Evolutionary conservation across 2,113 vertebrate genomes (phyloP), one percentile per base, ranked within the genome.

Genomic region (Myiagra hebetior): DNA sequence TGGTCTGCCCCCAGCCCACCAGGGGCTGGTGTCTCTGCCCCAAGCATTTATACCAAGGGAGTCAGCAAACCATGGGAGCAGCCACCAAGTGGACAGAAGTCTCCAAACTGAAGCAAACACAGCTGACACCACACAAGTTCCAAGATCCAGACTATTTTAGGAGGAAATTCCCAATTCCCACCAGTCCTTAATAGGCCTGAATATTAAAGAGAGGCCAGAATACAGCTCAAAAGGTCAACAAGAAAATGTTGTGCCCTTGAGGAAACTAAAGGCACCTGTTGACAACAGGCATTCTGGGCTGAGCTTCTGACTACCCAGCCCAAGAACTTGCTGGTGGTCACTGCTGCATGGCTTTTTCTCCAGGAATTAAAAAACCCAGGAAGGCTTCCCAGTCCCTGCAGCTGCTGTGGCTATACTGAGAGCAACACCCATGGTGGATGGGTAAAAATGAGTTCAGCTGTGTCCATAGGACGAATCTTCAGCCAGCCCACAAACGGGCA

Each of bases 221-320:
- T 26, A 49, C 9, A 31, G 41, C 4, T 28, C 37, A 46, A 73
- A 77, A 60, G 28, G 2, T 41, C 5, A 5, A 8, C 46, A 55
- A 70, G 52, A 27, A 73, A 31, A 26, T 1, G 0, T 30, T 21
- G 13, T 75, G 42, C 15, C 26, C 18, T 67, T 0, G 0, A 57
- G 39, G 47, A 41, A 73, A 62, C 2, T 21, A 89, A 92, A 77
- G 37, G 33, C 24, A 28, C 7, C 31, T 84, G 73, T 17, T 80
- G 35, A n/a, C 24, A 14, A 26, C 5, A 47, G 46, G 20, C 2
- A 13, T 16, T 10, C 15, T 14, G 23, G 37, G 35, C n/a, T 93
- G 65, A 42, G 20, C 28, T 89, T 74, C 22, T 8, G 37, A 27
- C 17, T 26, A 49, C 28, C 39, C 50, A 59, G 37, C 26, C 26